A percentile compares a stretch with the other conserved stretches of the same genome.
These are phyloP conservation scores for Siniperca undulata DNA, from an alignment of 2,797 vertebrate species.

Conservation along the genomic window DNA sequence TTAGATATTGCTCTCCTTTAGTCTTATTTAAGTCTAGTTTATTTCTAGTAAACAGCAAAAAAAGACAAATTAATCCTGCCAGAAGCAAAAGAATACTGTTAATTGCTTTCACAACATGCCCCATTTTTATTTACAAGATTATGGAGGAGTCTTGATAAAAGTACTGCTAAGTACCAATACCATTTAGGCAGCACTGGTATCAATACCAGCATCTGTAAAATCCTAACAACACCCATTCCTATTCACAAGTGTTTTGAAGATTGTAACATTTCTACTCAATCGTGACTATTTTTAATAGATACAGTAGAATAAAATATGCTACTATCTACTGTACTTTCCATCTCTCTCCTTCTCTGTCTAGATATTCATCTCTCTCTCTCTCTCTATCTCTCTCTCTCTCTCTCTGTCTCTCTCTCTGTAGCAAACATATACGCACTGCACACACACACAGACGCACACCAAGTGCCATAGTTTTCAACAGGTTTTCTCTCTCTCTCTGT, in stretches of 20 bases:
- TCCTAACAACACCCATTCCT: not conserved
- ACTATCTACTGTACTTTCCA: slow-evolving; percentile 2
- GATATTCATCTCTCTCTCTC: not conserved
- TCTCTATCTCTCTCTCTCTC: not conserved
- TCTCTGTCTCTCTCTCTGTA: not conserved
- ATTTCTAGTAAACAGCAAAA: not conserved
- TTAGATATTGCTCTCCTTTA: not conserved
- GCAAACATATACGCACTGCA: slow-evolving; percentile 20
- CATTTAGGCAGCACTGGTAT: not conserved
- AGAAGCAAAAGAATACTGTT: not conserved
- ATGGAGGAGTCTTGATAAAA: not conserved
- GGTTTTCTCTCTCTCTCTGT: slow-evolving; percentile 23
- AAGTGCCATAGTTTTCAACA: slow-evolving; percentile 28
- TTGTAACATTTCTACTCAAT: not conserved
- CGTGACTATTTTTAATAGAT: slow-evolving; percentile 18
- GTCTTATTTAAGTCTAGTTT: not conserved
- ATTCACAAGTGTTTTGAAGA: slow-evolving; percentile 5
- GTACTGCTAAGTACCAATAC: not conserved
- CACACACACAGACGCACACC: slow-evolving; percentile 6
- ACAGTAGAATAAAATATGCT: slow-evolving; percentile 24
- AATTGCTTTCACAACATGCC: not conserved
- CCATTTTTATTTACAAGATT: not conserved
- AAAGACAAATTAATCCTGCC: not conserved
- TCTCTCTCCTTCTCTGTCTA: not conserved
- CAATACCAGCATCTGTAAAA: not conserved